phyloP scores from a whole-genome alignment of 2,888 invertebrate genomes.

The Atethmia centrago region DNA sequence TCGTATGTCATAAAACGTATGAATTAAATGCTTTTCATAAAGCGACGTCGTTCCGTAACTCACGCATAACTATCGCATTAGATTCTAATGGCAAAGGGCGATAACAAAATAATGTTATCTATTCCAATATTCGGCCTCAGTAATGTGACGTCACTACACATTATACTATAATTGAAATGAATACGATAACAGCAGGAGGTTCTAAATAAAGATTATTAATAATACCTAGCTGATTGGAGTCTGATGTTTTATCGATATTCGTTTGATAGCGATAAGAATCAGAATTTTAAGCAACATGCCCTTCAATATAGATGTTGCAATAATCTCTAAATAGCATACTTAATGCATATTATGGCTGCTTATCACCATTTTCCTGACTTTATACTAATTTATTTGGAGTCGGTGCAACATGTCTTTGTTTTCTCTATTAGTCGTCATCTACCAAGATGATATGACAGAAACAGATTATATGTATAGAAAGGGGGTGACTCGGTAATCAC shows the following conservation, averaged over 20 bases:
- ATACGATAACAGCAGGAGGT: slow-evolving; percentile 29
- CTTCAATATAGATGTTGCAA: slow-evolving; percentile 3
- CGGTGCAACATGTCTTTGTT: too few species aligned
- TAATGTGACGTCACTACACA: slow-evolving; percentile 10
- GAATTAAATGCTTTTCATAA: slow-evolving; percentile 16
- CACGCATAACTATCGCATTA: slow-evolving; percentile 37
- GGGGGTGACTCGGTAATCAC: too few species aligned
- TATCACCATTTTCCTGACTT: too few species aligned
- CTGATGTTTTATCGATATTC: slow-evolving; percentile 31
- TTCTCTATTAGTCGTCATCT: too few species aligned
- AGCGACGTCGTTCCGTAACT: slow-evolving; percentile 4
- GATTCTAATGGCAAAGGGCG: slow-evolving; percentile 5
- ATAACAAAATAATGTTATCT: slow-evolving; percentile 29
- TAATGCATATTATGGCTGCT: too few species aligned
- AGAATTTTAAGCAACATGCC: slow-evolving; percentile 27
- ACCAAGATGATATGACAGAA: too few species aligned
- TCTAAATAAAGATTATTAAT: slow-evolving; percentile 26
- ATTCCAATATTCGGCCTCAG: slow-evolving; percentile 20
- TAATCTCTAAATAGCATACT: neutral
- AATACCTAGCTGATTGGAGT: slow-evolving; percentile 6
- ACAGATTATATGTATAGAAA: too few species aligned
- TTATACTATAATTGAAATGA: neutral
- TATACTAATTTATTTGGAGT: too few species aligned
- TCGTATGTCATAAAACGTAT: neutral
- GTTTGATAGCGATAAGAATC: slow-evolving; percentile 11